Percentiles rank a stretch among this genome's conserved stretches.
These are phyloP conservation scores for Timema podura DNA, from an alignment of 2,888 invertebrate genomes.

Conservation along the genomic window DNA sequence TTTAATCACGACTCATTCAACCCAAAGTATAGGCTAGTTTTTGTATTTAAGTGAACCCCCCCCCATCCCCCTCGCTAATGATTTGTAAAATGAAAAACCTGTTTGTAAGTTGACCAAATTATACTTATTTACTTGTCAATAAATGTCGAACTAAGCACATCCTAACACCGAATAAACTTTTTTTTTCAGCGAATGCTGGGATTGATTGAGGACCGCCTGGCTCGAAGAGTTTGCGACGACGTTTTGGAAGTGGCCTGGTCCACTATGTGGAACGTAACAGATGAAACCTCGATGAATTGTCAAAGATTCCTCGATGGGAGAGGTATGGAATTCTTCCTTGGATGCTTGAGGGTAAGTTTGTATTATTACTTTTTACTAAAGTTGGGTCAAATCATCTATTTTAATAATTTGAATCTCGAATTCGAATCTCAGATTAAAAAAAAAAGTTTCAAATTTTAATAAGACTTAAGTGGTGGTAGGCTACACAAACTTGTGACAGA, in stretches of 20 bases:
- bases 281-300: slow-evolving; percentile 95
- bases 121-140: too few species aligned
- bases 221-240: slow-evolving; percentile 80
- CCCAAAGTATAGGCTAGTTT: too few species aligned
- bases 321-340: slow-evolving; percentile 87
- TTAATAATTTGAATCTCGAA: not conserved
- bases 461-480: too few species aligned
- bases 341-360: slow-evolving; percentile 72
- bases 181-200: slow-evolving; percentile 73
- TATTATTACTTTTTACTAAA: slow-evolving; percentile 23
- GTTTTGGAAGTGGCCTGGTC: slow-evolving; percentile 98
- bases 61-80: too few species aligned
- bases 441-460: slow-evolving; percentile 20
- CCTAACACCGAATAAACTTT: not conserved
- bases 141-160: too few species aligned
- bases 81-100: too few species aligned
- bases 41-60: too few species aligned
- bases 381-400: slow-evolving; percentile 10
- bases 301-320: slow-evolving; percentile 79
- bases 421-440: slow-evolving; percentile 3
- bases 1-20: not conserved
- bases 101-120: too few species aligned
- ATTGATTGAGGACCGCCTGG: slow-evolving; percentile 77
- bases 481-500: too few species aligned
- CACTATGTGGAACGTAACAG: slow-evolving; percentile 98